phyloP scores from a whole-genome alignment of 2,888 invertebrate genomes.

The Xylophagus ater region DNA sequence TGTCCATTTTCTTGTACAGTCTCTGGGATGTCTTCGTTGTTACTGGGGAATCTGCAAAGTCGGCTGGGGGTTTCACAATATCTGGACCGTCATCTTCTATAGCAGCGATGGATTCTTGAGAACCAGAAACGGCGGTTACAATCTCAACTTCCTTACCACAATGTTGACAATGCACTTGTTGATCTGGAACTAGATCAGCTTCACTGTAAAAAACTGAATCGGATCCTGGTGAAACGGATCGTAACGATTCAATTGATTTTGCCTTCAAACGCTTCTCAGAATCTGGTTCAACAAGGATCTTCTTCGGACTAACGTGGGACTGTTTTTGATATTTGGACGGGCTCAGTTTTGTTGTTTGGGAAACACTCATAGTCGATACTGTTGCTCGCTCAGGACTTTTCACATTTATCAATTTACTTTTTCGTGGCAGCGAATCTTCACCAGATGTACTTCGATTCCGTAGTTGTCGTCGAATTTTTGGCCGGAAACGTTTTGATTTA shows the following conservation, averaged over 20 bases:
- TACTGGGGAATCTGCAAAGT: constrained; percentile 76
- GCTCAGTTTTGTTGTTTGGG: constrained; percentile 31
- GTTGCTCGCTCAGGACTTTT: constrained; percentile 16
- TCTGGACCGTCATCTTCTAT: constrained; percentile 47
- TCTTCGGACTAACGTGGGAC: constrained; percentile 35
- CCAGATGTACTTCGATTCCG: constrained; percentile 28
- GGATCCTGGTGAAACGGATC: constrained; percentile 83
- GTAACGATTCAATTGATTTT: constrained; percentile 72
- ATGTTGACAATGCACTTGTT: constrained; percentile 62
- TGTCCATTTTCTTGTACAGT: constrained; percentile 67
- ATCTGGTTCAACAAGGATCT: constrained; percentile 12
- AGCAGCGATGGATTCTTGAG: constrained; percentile 36
- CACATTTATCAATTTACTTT: constrained; percentile 7
- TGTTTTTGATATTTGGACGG: constrained; percentile 36
- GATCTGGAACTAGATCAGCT: constrained; percentile 45
- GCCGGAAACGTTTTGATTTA: constrained; percentile 38
- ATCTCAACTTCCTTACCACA: constrained; percentile 72
- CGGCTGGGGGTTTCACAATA: constrained; percentile 79
- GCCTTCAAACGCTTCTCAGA: constrained; percentile 57
- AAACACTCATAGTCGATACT: not conserved
- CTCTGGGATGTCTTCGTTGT: constrained; percentile 43
- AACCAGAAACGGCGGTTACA: constrained; percentile 40
- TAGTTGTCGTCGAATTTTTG: constrained; percentile 36
- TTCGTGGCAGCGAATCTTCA: constrained; percentile 27
- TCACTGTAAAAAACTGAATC: constrained; percentile 86